Conservation (phyloP, 2,888 invertebrate genomes). For the Lypha dubia region DNA sequence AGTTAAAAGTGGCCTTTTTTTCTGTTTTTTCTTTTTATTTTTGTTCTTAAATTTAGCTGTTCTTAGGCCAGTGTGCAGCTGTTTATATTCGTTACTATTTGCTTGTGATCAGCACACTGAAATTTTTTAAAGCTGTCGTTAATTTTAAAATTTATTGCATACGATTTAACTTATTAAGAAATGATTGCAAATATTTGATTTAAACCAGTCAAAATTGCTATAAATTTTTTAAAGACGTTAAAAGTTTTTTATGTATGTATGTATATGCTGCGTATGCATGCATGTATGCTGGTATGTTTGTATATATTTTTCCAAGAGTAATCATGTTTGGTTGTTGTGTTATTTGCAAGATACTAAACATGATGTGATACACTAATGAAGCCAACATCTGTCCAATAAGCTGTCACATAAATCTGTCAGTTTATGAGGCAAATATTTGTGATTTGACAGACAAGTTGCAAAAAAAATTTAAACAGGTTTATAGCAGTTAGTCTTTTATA, state of each 20-base stretch:
- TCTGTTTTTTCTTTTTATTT: too few relatives aligned
- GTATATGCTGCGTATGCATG: background rate
- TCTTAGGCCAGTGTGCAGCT: too few relatives aligned
- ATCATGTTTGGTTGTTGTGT: background rate
- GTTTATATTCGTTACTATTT: too few relatives aligned
- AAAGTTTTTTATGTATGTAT: too few relatives aligned
- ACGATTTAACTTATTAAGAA: background rate
- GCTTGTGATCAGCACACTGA: too few relatives aligned
- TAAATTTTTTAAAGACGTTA: constrained; percentile 49
- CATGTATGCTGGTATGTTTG: background rate
- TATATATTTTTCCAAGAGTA: background rate
- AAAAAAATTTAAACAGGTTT: constrained; percentile 53
- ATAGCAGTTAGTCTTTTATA: background rate
- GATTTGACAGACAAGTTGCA: constrained; percentile 73
- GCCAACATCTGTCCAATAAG: constrained; percentile 68
- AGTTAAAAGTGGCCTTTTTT: too few relatives aligned
- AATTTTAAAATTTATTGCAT: background rate
- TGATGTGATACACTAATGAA: constrained; percentile 65
- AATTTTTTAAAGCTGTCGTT: background rate
- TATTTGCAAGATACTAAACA: constrained; percentile 28
- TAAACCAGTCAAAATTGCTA: constrained; percentile 22
- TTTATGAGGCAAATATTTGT: constrained; percentile 72
- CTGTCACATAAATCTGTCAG: constrained; percentile 73
- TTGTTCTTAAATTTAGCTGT: too few relatives aligned
- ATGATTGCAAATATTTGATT: constrained; percentile 9